A percentile compares a stretch with the other conserved stretches of the same genome.
These are phyloP conservation scores for Orthonyx spaldingii DNA, from an alignment of 2,113 vertebrate genomes.

Conservation along the genomic window DNA sequence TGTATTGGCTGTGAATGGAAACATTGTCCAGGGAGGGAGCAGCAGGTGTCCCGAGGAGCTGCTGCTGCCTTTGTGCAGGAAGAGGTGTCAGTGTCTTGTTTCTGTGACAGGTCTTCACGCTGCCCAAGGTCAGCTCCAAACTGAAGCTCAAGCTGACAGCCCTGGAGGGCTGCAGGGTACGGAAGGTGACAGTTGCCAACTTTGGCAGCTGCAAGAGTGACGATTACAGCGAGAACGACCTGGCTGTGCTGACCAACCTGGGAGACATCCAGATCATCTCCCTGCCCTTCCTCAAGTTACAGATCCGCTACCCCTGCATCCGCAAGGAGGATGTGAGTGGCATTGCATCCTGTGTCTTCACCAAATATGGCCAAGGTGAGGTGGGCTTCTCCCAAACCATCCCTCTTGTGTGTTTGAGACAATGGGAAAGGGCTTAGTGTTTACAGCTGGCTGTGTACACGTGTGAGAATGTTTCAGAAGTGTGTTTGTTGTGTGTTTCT, in stretches of 20 bases:
- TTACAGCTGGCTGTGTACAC: background rate
- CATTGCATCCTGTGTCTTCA: constrained; percentile 97
- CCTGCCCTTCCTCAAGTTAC: constrained; percentile 87
- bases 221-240: constrained; percentile 85
- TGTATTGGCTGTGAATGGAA: background rate
- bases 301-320: constrained; percentile 92
- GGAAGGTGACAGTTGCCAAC: constrained; percentile 83
- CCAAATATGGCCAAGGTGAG: constrained; percentile 90
- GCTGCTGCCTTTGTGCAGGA: background rate
- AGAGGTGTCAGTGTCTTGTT: background rate
- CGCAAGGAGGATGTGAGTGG: constrained; percentile 94
- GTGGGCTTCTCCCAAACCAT: background rate
- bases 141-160: constrained; percentile 95
- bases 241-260: constrained; percentile 91
- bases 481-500: background rate
- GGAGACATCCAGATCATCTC: constrained; percentile 94
- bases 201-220: constrained; percentile 85
- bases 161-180: constrained; percentile 88
- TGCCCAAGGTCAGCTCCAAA: constrained; percentile 93
- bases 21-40: background rate
- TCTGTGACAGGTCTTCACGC: constrained; percentile 82
- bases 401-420: background rate
- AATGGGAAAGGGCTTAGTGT: background rate
- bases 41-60: background rate
- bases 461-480: background rate